Conservation (phyloP, 2,888 invertebrate species). For the Amphipoea oculea region DNA sequence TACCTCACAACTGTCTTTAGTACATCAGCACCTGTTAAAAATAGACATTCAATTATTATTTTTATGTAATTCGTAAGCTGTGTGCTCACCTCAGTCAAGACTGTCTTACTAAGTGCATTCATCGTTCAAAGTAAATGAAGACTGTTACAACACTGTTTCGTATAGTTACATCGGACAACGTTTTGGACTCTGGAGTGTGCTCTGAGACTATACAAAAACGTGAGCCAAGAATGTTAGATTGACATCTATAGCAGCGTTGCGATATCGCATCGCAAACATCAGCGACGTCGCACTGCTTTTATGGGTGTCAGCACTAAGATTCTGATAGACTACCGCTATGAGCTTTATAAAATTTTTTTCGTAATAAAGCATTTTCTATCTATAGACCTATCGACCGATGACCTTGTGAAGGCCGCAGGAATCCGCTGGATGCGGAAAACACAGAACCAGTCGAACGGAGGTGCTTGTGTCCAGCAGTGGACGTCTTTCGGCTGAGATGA, state of each 20-base stretch:
- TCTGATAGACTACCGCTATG: too few relatives aligned
- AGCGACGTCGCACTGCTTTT: not conserved
- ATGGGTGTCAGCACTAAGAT: too few relatives aligned
- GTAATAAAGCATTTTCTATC: not conserved
- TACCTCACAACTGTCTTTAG: slow-evolving; percentile 13
- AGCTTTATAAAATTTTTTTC: not conserved
- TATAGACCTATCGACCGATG: too few relatives aligned
- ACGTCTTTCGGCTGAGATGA: too few relatives aligned
- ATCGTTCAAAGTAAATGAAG: not conserved
- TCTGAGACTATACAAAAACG: not conserved
- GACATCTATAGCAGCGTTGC: not conserved
- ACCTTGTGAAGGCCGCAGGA: too few relatives aligned
- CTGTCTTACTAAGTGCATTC: not conserved
- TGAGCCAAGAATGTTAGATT: not conserved
- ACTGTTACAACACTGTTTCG: not conserved
- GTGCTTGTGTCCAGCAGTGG: too few relatives aligned
- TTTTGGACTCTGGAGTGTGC: not conserved
- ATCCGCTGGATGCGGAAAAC: too few relatives aligned
- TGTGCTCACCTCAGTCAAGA: not conserved
- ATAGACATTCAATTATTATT: slow-evolving; percentile 39
- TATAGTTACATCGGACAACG: not conserved
- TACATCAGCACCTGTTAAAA: slow-evolving; percentile 40
- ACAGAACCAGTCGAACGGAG: too few relatives aligned
- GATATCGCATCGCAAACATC: not conserved
- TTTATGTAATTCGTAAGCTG: slow-evolving; percentile 25